phyloP scores from a whole-genome alignment of 2,113 vertebrate species.

The Tetraodon nigroviridis region DNA sequence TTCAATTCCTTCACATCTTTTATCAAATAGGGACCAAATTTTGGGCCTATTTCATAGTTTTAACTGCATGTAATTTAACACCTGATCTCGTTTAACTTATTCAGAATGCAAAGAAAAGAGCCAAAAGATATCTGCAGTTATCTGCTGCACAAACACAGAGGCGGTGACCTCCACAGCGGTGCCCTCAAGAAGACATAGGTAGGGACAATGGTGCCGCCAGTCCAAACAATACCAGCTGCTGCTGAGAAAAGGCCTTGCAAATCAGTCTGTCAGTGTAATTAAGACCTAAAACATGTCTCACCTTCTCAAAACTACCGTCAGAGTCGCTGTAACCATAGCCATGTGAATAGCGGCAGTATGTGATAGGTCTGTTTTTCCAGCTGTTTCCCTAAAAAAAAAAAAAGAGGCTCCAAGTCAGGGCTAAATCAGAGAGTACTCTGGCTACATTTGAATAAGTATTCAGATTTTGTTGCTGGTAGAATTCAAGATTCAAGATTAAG shows the following conservation, averaged over 20 bases:
- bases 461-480: too few species aligned
- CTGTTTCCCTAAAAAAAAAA: too few species aligned
- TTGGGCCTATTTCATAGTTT: too few species aligned
- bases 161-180: conserved; percentile 42
- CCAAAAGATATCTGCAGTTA: conserved; percentile 20
- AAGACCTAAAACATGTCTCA: neutral
- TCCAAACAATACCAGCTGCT: conserved; percentile 52
- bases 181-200: conserved; percentile 31
- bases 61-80: too few species aligned
- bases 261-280: neutral
- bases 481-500: neutral
- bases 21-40: too few species aligned
- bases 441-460: neutral
- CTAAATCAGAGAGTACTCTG: neutral
- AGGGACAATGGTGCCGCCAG: conserved; percentile 38
- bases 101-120: conserved; percentile 4
- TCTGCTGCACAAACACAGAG: conserved; percentile 28
- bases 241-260: conserved; percentile 17
- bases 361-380: too few species aligned
- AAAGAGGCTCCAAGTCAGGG: neutral
- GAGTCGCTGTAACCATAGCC: too few species aligned
- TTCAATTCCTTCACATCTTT: too few species aligned
- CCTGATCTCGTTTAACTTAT: too few species aligned
- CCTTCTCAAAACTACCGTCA: neutral
- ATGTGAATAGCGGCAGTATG: too few species aligned